These are phyloP conservation scores for Pseudococcus viburni DNA, from an alignment of 2,888 invertebrate genomes.

Conservation along the genomic window DNA sequence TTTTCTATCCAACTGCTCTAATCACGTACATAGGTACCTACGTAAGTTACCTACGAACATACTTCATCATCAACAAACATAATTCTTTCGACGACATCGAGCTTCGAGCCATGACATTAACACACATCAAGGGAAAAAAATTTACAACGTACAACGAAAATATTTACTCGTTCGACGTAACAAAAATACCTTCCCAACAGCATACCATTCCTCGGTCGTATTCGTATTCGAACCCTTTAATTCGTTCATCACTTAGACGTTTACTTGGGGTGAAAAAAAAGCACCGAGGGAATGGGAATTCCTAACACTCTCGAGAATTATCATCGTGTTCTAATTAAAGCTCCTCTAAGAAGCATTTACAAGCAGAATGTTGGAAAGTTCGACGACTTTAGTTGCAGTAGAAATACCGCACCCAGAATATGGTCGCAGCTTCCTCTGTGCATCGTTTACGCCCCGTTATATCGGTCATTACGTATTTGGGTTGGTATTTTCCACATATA, in stretches of 20 bases:
- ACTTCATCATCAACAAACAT: neutral
- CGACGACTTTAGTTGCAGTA: neutral
- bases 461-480: conserved; percentile 15
- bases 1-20: neutral
- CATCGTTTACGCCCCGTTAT: neutral
- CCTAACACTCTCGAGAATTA: neutral
- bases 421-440: neutral
- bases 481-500: neutral
- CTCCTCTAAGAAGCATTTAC: too few species aligned
- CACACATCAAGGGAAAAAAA: neutral
- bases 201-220: neutral
- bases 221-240: neutral
- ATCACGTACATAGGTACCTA: neutral
- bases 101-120: neutral
- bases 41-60: neutral
- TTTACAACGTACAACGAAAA: neutral
- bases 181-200: neutral
- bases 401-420: conserved; percentile 1
- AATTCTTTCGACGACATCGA: conserved; percentile 16
- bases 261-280: neutral
- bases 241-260: neutral
- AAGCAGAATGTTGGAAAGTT: neutral
- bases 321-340: neutral
- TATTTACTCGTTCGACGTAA: conserved; percentile 19
- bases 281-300: too few species aligned